A percentile compares a stretch with the other conserved stretches of the same genome.
These are phyloP conservation scores for Gavialis gangeticus DNA, from an alignment of 2,113 vertebrate species.

Conservation along the genomic window DNA sequence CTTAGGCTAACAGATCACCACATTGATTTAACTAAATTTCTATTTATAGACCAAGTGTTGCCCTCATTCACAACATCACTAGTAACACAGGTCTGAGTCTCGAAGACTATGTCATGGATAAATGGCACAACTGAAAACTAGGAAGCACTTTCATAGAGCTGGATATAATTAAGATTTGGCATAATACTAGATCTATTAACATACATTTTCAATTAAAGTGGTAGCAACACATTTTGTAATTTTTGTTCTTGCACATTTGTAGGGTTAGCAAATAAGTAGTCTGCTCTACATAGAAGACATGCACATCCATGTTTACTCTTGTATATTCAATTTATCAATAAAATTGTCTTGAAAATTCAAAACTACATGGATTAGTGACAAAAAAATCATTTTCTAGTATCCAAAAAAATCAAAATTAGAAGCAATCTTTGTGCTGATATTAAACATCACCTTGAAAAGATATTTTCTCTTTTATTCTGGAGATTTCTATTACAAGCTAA, in stretches of 20 bases:
- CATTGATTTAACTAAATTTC: neutral
- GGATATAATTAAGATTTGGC: neutral
- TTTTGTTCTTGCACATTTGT: no score
- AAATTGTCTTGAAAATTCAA: no score
- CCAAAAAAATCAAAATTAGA: no score
- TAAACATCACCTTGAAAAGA: neutral
- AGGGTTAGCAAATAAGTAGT: no score
- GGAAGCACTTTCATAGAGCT: neutral
- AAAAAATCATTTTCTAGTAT: no score
- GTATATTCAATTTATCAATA: no score
- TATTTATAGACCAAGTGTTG: neutral
- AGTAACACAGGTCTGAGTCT: neutral
- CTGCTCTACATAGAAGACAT: no score
- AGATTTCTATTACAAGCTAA: slow-evolving; percentile 47
- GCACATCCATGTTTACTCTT: no score
- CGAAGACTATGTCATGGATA: neutral
- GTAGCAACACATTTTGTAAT: no score
- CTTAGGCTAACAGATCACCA: neutral
- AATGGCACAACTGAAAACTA: neutral
- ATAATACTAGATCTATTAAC: neutral
- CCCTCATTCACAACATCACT: neutral
- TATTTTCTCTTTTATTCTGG: neutral
- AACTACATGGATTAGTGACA: no score
- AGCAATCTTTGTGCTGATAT: neutral
- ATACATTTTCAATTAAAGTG: neutral